Evolutionary conservation across 2,113 vertebrate species (phyloP).

Genomic region (Ondatra zibethicus): DNA sequence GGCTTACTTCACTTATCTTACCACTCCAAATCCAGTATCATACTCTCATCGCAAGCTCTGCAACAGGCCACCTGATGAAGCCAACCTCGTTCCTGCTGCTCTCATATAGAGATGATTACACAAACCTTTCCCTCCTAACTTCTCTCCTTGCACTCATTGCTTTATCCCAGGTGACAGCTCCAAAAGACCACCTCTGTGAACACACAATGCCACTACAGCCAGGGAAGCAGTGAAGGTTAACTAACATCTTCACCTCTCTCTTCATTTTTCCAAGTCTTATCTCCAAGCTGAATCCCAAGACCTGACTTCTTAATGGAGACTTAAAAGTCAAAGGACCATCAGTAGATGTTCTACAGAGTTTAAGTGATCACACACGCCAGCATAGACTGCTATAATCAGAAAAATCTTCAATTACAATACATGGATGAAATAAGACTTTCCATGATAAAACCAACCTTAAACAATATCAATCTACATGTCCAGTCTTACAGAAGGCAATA

Average conservation of each 20-base stretch:
- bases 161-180: neutral
- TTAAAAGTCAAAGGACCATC: neutral
- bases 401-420: neutral
- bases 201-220: rapidly evolving
- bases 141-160: neutral
- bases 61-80: neutral
- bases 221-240: neutral
- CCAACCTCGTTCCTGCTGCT: neutral
- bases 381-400: neutral
- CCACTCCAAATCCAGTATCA: neutral
- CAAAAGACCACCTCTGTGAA: neutral
- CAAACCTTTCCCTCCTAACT: neutral
- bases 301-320: neutral
- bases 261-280: neutral
- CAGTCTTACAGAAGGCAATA: too few relatives aligned
- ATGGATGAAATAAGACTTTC: neutral
- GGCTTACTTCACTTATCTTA: neutral
- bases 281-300: neutral
- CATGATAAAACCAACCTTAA: too few relatives aligned
- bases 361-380: neutral
- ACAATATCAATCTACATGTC: too few relatives aligned
- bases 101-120: neutral
- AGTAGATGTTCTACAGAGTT: neutral
- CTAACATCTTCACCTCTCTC: neutral
- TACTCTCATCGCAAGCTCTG: too few relatives aligned